Percentiles rank a stretch among this genome's conserved stretches.
phyloP scores from a whole-genome alignment of 2,797 vertebrate genomes.

The Ibycter americanus region DNA sequence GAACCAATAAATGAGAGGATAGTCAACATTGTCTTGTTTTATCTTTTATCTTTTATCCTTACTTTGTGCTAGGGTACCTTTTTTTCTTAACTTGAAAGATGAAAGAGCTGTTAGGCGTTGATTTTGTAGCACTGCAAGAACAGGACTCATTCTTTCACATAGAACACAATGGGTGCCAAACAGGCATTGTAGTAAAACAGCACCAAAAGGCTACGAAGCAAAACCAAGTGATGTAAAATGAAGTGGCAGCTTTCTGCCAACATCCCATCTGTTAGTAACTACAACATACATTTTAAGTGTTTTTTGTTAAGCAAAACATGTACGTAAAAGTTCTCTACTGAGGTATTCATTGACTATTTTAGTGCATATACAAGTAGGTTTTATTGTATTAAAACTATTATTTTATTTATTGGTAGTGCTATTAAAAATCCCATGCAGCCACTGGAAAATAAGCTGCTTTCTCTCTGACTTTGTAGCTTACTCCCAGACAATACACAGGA shows the following conservation, averaged over 20 bases:
- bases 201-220: neutral
- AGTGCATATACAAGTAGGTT: neutral
- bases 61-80: neutral
- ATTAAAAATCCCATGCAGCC: neutral
- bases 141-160: neutral
- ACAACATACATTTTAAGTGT: rapidly evolving
- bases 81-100: neutral
- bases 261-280: neutral
- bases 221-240: neutral
- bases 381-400: neutral
- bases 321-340: rapidly evolving
- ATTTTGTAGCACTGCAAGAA: neutral
- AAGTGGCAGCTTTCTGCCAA: neutral
- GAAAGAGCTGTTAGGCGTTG: neutral
- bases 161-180: neutral
- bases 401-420: neutral
- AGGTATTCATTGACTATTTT: neutral
- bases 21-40: neutral
- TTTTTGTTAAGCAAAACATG: neutral
- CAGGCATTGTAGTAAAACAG: neutral
- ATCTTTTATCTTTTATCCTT: neutral
- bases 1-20: neutral
- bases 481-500: neutral
- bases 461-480: neutral
- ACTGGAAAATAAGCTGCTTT: neutral